Conservation (phyloP, 2,113 vertebrate species). For the Anarhynchus alexandrinus region DNA sequence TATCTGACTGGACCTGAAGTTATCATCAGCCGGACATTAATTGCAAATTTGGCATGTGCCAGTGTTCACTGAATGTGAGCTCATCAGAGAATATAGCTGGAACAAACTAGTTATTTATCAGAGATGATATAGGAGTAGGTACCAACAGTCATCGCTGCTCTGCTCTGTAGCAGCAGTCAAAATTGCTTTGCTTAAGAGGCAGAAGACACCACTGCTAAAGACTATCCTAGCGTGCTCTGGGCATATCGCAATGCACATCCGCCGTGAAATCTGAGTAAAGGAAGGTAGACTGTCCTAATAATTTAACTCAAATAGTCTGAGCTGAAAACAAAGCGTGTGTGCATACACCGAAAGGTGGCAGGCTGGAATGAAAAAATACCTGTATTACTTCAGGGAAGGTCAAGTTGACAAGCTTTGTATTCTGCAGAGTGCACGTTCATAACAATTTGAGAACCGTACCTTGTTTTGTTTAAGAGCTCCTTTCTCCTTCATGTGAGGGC, state of each 20-base stretch:
- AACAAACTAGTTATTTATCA: background rate
- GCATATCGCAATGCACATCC: background rate
- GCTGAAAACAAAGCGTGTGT: background rate
- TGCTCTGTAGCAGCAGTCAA: background rate
- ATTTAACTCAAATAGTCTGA: background rate
- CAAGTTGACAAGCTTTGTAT: background rate
- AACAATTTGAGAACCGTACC: slow-evolving; percentile 72
- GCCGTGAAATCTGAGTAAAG: background rate
- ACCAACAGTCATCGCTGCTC: background rate
- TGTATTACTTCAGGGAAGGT: background rate
- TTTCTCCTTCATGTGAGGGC: slow-evolving; percentile 99
- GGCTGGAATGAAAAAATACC: background rate
- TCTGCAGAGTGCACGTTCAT: background rate
- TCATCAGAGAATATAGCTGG: background rate
- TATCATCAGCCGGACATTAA: background rate
- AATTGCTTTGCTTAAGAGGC: background rate
- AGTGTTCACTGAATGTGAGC: background rate
- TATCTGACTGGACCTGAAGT: background rate
- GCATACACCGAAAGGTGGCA: background rate
- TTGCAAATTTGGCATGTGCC: background rate
- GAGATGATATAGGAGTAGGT: background rate
- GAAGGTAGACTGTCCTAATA: background rate
- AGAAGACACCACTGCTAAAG: background rate
- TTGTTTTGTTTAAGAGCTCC: slow-evolving; percentile 99
- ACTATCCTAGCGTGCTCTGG: background rate